Percentiles rank a stretch among this genome's conserved stretches.
Conservation (phyloP, 2,797 vertebrate species). For the Micromesistius poutassou region DNA sequence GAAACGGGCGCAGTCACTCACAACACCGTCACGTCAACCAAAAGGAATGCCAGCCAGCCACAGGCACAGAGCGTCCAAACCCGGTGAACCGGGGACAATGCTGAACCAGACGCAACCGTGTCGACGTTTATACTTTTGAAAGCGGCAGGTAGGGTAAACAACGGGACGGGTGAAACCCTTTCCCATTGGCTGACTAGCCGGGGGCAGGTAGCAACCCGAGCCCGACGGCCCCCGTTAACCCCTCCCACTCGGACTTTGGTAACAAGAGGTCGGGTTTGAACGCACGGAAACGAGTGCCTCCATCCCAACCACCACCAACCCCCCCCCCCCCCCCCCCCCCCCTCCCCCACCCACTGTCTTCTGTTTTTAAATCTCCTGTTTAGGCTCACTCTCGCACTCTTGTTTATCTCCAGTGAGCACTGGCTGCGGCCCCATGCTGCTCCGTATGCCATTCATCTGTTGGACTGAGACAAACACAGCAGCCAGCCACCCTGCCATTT, state of each 20-base stretch:
- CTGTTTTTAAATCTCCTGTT: neutral
- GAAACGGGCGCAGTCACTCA: neutral
- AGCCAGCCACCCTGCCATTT: neutral
- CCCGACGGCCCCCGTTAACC: neutral
- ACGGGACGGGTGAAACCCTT: neutral
- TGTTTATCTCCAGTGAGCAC: neutral
- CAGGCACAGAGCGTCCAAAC: conserved; percentile 14
- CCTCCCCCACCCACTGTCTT: no score
- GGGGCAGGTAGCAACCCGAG: neutral
- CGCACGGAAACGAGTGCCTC: neutral
- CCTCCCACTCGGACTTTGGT: neutral
- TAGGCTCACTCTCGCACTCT: neutral
- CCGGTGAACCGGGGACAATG: neutral
- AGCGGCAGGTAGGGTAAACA: neutral
- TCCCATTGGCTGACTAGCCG: neutral
- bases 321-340: no score
- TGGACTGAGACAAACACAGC: conserved; percentile 38
- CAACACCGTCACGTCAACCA: conserved; percentile 31
- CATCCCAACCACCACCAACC: no score
- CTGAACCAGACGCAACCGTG: neutral
- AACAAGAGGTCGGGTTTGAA: neutral
- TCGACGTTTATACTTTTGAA: conserved; percentile 17
- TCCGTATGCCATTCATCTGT: conserved; percentile 5
- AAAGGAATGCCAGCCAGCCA: conserved; percentile 57
- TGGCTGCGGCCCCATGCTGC: neutral